A percentile compares a stretch with the other conserved stretches of the same genome.
Evolutionary conservation across 2,797 vertebrate genomes (phyloP).

Genomic region (Peromyscus eremicus): DNA sequence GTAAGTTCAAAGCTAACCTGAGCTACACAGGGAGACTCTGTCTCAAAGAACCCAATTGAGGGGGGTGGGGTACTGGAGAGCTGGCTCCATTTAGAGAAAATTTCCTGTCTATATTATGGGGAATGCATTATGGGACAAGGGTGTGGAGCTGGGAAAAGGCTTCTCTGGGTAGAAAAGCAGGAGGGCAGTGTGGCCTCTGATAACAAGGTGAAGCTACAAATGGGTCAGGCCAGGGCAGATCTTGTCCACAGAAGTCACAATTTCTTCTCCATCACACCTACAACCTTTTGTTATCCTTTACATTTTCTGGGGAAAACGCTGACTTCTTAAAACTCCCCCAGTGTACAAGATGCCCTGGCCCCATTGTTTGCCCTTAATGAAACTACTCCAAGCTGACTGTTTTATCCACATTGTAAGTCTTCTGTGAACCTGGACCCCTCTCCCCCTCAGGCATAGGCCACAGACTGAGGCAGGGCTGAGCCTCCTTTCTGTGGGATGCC

Average conservation of each 20-base stretch:
- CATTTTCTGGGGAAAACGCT: not conserved
- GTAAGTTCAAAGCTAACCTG: not conserved
- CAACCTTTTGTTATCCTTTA: not conserved
- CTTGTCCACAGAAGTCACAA: not conserved
- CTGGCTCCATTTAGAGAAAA: not conserved
- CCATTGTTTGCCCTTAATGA: not conserved
- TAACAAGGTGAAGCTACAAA: not conserved
- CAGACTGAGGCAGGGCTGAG: not conserved
- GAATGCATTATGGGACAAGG: not conserved
- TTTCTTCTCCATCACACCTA: not conserved
- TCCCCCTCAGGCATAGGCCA: not conserved
- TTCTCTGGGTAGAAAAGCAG: not conserved
- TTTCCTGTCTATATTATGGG: not conserved
- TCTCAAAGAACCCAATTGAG: not conserved
- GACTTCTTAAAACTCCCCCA: constrained; percentile 22
- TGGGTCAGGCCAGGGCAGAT: not conserved
- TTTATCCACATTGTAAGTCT: not conserved
- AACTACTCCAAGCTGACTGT: not conserved
- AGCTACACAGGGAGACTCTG: not conserved
- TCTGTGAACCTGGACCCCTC: not conserved
- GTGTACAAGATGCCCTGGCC: not conserved
- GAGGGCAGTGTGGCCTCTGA: not conserved
- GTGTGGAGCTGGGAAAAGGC: not conserved
- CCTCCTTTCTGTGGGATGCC: constrained; percentile 1
- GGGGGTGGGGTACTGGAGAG: not conserved